These are phyloP conservation scores for Siniperca undulata DNA, from an alignment of 2,797 vertebrate genomes.

Conservation along the genomic window DNA sequence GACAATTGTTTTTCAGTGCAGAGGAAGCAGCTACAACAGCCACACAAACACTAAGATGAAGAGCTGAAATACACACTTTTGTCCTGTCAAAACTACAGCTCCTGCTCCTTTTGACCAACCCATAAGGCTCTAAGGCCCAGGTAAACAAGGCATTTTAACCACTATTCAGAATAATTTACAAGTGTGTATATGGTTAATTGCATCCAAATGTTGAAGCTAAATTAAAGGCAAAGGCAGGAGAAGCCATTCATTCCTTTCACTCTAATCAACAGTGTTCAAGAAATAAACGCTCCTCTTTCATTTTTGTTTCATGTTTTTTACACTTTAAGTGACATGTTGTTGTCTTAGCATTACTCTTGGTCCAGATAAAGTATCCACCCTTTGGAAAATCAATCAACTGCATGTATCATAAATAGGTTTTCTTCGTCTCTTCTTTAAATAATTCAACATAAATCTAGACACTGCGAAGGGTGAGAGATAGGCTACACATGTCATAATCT, in stretches of 20 bases:
- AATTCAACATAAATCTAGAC: slow-evolving; percentile 28
- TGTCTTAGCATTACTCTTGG: slow-evolving; percentile 12
- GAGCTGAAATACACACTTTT: slow-evolving; percentile 51
- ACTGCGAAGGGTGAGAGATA: slow-evolving; percentile 10
- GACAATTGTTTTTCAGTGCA: slow-evolving; percentile 50
- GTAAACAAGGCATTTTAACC: slow-evolving; percentile 49
- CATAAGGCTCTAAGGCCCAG: slow-evolving; percentile 44
- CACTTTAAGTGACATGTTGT: neutral
- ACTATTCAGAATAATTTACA: slow-evolving; percentile 30
- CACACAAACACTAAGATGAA: slow-evolving; percentile 67
- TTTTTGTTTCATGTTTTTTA: slow-evolving; percentile 18
- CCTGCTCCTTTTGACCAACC: slow-evolving; percentile 24
- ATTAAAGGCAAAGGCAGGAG: slow-evolving; percentile 61
- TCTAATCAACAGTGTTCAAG: slow-evolving; percentile 18
- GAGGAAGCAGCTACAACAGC: slow-evolving; percentile 72
- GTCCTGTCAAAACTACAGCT: slow-evolving; percentile 16
- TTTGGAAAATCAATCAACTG: slow-evolving; percentile 24
- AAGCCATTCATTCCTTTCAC: slow-evolving; percentile 37
- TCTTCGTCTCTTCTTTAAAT: slow-evolving; percentile 26
- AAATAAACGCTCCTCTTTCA: slow-evolving; percentile 37
- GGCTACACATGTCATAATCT: slow-evolving; percentile 11
- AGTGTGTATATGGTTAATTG: slow-evolving; percentile 33
- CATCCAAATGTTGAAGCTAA: slow-evolving; percentile 50
- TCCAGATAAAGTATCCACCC: slow-evolving; percentile 31
- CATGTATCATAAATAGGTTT: slow-evolving; percentile 42